Percentiles rank a stretch among this genome's conserved stretches.
Conservation (phyloP, 2,888 invertebrate genomes). For the Andricus curvator region DNA sequence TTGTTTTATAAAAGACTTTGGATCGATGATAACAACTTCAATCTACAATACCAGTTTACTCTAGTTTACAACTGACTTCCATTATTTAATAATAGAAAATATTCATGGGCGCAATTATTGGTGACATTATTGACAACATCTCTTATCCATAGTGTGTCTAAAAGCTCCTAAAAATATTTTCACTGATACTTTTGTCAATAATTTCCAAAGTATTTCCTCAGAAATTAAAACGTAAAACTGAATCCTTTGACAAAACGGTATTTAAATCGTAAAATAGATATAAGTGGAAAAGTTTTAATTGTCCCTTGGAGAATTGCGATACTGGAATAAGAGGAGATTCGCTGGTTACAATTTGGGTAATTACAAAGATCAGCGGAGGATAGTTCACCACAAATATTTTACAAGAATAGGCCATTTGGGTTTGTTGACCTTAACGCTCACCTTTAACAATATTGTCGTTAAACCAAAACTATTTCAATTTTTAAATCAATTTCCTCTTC, state of each 20-base stretch:
- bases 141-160: too few relatives aligned
- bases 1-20: too few relatives aligned
- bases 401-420: slow-evolving; percentile 19
- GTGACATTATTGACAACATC: too few relatives aligned
- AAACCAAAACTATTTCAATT: not conserved
- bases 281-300: not conserved
- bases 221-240: not conserved
- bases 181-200: not conserved
- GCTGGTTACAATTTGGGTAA: not conserved
- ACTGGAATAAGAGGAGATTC: not conserved
- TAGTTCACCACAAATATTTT: not conserved
- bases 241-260: not conserved
- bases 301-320: not conserved
- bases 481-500: not conserved
- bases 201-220: not conserved
- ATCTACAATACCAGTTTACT: too few relatives aligned
- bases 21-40: too few relatives aligned
- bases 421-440: not conserved
- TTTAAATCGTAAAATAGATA: not conserved
- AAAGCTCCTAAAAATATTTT: not conserved
- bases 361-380: not conserved
- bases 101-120: too few relatives aligned
- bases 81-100: too few relatives aligned
- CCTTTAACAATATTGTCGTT: not conserved
- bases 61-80: too few relatives aligned